Conservation (phyloP, 2,888 invertebrate genomes). For the Cosmia pyralina region DNA sequence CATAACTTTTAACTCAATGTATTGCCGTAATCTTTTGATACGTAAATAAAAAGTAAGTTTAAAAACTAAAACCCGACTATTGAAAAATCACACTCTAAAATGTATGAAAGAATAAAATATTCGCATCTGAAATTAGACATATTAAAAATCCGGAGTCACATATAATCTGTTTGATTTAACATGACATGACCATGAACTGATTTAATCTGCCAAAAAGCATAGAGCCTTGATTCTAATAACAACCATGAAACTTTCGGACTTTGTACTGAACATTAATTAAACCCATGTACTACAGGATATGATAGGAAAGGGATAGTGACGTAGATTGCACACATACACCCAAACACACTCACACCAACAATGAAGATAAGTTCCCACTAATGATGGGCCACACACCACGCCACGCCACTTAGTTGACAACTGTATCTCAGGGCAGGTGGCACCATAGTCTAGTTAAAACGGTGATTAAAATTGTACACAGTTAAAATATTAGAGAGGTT, state of each 20-base stretch:
- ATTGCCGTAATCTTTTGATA: too few species aligned
- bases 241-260: conserved; percentile 8
- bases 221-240: not conserved
- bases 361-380: conserved; percentile 75
- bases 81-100: too few species aligned
- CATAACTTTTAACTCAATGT: too few species aligned
- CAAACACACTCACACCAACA: conserved; percentile 45
- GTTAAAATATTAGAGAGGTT: not conserved
- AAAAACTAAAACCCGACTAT: too few species aligned
- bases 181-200: too few species aligned
- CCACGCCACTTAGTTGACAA: conserved; percentile 70
- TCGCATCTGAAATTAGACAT: too few species aligned
- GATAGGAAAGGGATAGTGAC: conserved; percentile 49
- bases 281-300: conserved; percentile 35
- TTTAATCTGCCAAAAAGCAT: not conserved
- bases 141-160: too few species aligned
- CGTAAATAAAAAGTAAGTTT: too few species aligned
- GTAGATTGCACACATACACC: conserved; percentile 35
- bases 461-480: conserved; percentile 4
- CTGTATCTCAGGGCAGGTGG: conserved; percentile 63
- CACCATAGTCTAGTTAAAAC: conserved; percentile 44
- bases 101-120: too few species aligned
- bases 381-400: conserved; percentile 73
- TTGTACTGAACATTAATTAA: conserved; percentile 47
- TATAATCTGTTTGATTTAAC: too few species aligned